A percentile compares a stretch with the other conserved stretches of the same genome.
These are phyloP conservation scores for Loris lydekkerianus DNA, from an alignment of 2,797 vertebrate genomes.

Conservation along the genomic window DNA sequence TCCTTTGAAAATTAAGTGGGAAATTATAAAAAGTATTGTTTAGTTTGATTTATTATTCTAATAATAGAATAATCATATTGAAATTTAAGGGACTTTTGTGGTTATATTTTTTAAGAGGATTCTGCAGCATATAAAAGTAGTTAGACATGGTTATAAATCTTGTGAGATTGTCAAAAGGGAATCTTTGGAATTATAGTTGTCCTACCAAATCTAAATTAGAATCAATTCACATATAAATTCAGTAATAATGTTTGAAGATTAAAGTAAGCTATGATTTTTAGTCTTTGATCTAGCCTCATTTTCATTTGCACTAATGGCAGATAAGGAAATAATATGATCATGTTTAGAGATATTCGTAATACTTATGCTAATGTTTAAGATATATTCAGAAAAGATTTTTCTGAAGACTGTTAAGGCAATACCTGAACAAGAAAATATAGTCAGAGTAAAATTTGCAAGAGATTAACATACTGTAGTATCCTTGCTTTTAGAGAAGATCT, in stretches of 20 bases:
- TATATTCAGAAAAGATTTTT: neutral
- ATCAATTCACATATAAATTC: conserved; percentile 30
- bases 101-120: neutral
- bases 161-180: neutral
- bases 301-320: conserved; percentile 21
- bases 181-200: neutral
- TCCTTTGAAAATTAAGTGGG: neutral
- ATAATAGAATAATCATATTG: conserved; percentile 30
- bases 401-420: neutral
- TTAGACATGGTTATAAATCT: neutral
- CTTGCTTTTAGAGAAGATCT: neutral
- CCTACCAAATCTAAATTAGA: conserved; percentile 12
- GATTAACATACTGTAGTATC: neutral
- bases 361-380: neutral
- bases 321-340: neutral
- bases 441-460: neutral
- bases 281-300: conserved; percentile 7
- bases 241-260: conserved; percentile 30
- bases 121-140: neutral
- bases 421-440: neutral
- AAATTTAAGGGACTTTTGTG: neutral
- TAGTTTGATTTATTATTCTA: conserved; percentile 3
- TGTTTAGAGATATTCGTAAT: conserved; percentile 1
- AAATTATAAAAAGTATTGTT: neutral
- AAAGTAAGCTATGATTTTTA: neutral